Base-by-base conservation (phyloP, 1,140 invertebrate species). In the Vanessa tameamea region DNA sequence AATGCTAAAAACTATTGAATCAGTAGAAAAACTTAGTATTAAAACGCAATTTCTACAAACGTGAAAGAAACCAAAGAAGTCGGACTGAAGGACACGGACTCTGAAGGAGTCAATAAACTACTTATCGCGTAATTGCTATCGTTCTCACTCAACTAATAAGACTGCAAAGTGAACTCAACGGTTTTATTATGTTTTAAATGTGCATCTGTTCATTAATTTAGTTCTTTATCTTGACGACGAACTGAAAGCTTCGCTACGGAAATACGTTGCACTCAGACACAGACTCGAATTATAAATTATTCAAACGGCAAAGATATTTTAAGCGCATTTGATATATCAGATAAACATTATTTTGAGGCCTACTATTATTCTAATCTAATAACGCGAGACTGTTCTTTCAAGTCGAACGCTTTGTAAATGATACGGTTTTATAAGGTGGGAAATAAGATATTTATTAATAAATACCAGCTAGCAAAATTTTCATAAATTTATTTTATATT, bases 121-220 rank as follows among this genome's bases (percentile, higher is more conserved):
- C 14, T 61, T 37, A 61, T 61, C 57, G 23, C 57, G 26, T 61
- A 61, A 61, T 37, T 61, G 57, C 57, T 61, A 15, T 61, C 26
- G 20, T 31, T 61, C 16, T 55, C 26, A 61, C 53, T 57, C 53
- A 26, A 61, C 57, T 61, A 37, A 61, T 37, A 61, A 61, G 13
- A 37, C 26, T 61, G 57, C 14, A n/a, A 61, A 61, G 26, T 43
- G 57, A 37, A 61, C 26, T 61, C 57, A 5, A n/a, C 23, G 57
- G 31, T 61, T 68, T 43, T 55, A 57, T 59, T 57, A 59, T n/a
- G 53, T 59, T 68, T 47, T 26, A 57, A 57, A 57, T 59, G 26
- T 61, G 53, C 37, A 68, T 68, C 55, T 47, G 51, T 68, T 68
- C 66, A 68, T 68, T 68, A 68, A 68, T 68, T 68, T 57, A 20